Base-by-base conservation (phyloP, 2,797 vertebrate species). In the Sebastiscus tertius region DNA sequence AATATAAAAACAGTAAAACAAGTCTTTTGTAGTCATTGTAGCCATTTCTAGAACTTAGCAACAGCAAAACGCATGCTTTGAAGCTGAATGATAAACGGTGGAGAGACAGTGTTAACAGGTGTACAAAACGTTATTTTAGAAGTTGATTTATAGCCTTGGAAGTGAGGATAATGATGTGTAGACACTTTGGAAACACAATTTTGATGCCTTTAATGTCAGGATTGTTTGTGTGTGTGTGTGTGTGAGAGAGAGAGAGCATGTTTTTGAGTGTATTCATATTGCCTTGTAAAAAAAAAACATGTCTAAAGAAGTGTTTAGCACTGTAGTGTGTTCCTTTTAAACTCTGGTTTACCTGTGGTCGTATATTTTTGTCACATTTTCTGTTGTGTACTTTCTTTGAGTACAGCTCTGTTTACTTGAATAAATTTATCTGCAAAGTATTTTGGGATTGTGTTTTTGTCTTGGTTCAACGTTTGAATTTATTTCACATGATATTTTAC, bases 351-450 rank as follows among this genome's bases (percentile, higher is more conserved):
- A 94, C 94, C 89, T 95, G 96, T 97, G 93, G 94, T 94, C 74
- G 92, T 96, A 82, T 96, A 95, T 96, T 97, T 96, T 94, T 97
- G 96, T 96, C 84, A 80, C 66, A 22, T 97, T 96, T 96, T 96
- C 63, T 77, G 29, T 85, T 89, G 83, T 88, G 83, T 87, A 85
- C 71, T 78, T 96, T 97, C 95, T 95, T 95, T 96, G 94, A 96
- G 96, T 94, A 93, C 94, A 95, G 94, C 96, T 96, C 94, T 97
- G 95, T 97, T 97, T 97, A 97, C 97, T 97, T 96, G 96, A 98
- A 98, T 98, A 99, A 97, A 98, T 95, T 90, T 93, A 96, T 95
- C 95, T 96, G 96, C 96, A 97, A 96, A 97, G 94, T 94, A 97
- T 58, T 49, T 8, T 1, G 2, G 31, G 18, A 13, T 26, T 72